Percentiles rank a stretch among this genome's conserved stretches.
phyloP scores from a whole-genome alignment of 2,113 vertebrate species.

The Myanophis thanlyinensis region DNA sequence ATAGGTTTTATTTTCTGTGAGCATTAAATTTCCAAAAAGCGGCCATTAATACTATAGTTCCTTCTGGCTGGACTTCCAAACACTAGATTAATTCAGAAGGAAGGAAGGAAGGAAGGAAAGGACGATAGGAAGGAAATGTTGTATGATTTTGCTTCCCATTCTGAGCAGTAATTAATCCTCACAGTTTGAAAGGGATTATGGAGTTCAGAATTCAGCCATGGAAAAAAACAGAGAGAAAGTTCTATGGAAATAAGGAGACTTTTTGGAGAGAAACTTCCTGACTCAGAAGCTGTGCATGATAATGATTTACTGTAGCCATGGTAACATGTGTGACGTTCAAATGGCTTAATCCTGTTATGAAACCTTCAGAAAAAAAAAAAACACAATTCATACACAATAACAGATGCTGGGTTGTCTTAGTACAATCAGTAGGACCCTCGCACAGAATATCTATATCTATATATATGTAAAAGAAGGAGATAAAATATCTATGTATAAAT shows the following conservation, averaged over 20 bases:
- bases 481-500: no score
- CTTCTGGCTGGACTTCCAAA: not conserved
- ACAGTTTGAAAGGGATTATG: not conserved
- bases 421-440: not conserved
- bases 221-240: not conserved
- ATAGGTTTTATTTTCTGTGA: not conserved
- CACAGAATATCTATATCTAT: no score
- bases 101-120: no score
- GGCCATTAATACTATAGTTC: not conserved
- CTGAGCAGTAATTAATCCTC: not conserved
- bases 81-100: not conserved
- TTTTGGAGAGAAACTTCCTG: not conserved
- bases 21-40: not conserved
- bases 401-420: conserved; percentile 32
- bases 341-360: conserved; percentile 66
- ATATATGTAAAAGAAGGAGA: no score
- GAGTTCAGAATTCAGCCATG: conserved; percentile 29
- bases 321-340: conserved; percentile 56
- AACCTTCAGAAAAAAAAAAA: conserved; percentile 25
- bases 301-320: conserved; percentile 61
- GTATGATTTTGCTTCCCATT: not conserved
- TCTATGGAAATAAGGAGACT: conserved; percentile 38
- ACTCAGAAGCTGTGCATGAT: conserved; percentile 47
- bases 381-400: conserved; percentile 4
- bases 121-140: no score